Evolutionary conservation across 2,113 vertebrate species (phyloP).

Genomic region (Coturnix japonica): DNA sequence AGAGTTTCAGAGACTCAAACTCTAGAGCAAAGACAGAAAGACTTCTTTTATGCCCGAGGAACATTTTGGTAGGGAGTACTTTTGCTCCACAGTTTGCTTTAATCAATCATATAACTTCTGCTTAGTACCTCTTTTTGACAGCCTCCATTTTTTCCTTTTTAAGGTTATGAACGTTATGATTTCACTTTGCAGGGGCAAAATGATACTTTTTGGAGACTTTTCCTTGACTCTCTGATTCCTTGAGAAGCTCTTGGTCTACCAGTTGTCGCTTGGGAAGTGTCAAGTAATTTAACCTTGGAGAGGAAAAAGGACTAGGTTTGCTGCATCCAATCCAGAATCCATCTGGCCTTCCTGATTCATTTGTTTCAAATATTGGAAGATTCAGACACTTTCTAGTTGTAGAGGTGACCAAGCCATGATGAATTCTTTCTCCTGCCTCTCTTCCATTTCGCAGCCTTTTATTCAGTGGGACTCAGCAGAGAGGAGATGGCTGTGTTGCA

Average conservation of each 20-base stretch:
- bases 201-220: background rate
- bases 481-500: accelerated
- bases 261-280: background rate
- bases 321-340: background rate
- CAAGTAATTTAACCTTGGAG: background rate
- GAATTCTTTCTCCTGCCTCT: background rate
- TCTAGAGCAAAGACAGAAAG: background rate
- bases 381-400: background rate
- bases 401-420: background rate
- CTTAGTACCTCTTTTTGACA: background rate
- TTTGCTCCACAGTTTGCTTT: background rate
- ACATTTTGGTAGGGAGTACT: background rate
- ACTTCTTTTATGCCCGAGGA: background rate
- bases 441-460: background rate
- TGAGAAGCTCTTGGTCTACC: background rate
- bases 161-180: background rate
- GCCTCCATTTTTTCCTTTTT: background rate
- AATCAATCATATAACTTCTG: background rate
- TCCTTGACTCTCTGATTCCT: background rate
- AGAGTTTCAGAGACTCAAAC: background rate
- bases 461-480: background rate
- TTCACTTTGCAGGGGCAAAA: background rate
- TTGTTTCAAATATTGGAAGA: background rate
- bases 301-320: background rate
- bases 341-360: background rate